Evolutionary conservation across 2,797 vertebrate genomes (phyloP).

Genomic region (Myotis vivesi): DNA sequence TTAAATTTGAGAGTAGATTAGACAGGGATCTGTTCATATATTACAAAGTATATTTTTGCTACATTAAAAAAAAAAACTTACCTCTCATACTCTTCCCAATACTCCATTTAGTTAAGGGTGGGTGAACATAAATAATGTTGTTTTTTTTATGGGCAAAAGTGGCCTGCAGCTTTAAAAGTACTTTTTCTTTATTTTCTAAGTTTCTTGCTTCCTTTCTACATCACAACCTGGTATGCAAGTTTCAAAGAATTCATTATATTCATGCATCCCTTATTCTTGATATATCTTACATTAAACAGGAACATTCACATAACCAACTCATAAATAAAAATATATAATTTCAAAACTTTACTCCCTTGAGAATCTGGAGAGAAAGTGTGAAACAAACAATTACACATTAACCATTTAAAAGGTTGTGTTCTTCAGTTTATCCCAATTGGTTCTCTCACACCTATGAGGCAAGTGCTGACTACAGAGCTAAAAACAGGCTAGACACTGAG

Average conservation of each 20-base stretch:
- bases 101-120: not conserved
- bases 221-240: not conserved
- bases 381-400: not conserved
- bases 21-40: not conserved
- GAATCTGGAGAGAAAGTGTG: not conserved
- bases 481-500: not conserved
- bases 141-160: not conserved
- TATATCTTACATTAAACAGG: not conserved
- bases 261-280: not conserved
- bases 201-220: not conserved
- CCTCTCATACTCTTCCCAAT: not conserved
- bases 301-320: not conserved
- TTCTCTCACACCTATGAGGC: constrained; percentile 26
- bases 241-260: not conserved
- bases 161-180: not conserved
- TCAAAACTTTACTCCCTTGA: not conserved
- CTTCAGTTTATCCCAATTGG: not conserved
- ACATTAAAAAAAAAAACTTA: not conserved
- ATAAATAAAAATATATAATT: not conserved
- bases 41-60: not conserved
- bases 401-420: not conserved
- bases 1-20: constrained; percentile 25
- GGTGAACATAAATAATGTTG: not conserved
- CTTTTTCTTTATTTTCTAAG: not conserved
- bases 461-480: constrained; percentile 18